Percentiles rank a stretch among this genome's conserved stretches.
Conservation (phyloP, 2,113 vertebrate species). For the Heloderma charlesbogerti region DNA sequence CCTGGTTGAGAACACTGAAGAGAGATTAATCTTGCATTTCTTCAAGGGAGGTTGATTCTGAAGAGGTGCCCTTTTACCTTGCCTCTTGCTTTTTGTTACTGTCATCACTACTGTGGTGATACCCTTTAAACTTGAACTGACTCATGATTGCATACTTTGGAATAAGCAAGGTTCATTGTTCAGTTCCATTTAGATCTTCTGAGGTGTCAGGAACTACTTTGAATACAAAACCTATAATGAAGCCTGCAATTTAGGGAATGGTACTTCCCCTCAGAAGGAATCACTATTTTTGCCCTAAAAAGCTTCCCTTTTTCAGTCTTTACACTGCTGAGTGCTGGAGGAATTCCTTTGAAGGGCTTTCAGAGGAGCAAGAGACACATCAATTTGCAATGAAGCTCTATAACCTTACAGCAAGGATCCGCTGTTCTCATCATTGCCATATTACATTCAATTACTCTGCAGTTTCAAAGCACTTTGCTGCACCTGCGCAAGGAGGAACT, state of each 20-base stretch:
- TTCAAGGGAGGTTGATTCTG: not conserved
- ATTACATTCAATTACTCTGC: constrained; percentile 19
- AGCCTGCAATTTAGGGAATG: constrained; percentile 13
- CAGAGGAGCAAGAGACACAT: not conserved
- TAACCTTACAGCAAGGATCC: not conserved
- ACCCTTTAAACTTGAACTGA: not conserved
- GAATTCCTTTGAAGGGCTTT: constrained; percentile 16
- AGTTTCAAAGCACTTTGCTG: not conserved
- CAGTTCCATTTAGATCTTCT: constrained; percentile 11
- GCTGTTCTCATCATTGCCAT: not conserved
- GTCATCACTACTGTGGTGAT: too few species aligned
- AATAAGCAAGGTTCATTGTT: not conserved
- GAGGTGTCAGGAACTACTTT: constrained; percentile 13
- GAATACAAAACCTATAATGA: not conserved
- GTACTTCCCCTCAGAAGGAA: not conserved
- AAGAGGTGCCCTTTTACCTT: not conserved
- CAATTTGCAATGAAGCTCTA: not conserved
- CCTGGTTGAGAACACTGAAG: not conserved
- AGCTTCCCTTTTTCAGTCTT: not conserved
- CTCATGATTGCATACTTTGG: not conserved
- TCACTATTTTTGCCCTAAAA: constrained; percentile 1
- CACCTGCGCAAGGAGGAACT: not conserved
- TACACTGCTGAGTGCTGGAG: not conserved
- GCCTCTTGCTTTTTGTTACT: too few species aligned
- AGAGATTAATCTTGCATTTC: not conserved